Conservation (phyloP, 1,140 invertebrate species). For the Drosophila erecta region DNA sequence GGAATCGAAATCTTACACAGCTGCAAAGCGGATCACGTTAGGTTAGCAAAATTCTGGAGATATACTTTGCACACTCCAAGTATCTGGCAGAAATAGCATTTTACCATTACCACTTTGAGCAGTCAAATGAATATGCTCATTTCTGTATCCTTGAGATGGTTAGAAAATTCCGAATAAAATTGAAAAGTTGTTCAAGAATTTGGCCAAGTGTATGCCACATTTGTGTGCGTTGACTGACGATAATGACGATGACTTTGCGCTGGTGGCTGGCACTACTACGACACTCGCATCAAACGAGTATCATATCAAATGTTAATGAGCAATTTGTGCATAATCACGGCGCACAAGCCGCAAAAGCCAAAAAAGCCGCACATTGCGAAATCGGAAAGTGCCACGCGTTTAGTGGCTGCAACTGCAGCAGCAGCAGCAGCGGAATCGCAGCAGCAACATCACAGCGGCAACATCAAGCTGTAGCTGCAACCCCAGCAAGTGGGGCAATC, state of each 20-base stretch:
- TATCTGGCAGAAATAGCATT: no score
- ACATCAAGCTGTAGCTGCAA: background rate
- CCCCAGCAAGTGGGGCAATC: constrained; percentile 6
- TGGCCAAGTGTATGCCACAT: background rate
- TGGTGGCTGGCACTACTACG: constrained; percentile 7
- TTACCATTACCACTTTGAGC: no score
- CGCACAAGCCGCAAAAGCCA: constrained; percentile 45
- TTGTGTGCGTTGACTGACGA: background rate
- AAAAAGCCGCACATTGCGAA: constrained; percentile 47
- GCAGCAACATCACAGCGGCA: constrained; percentile 3
- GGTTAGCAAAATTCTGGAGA: background rate
- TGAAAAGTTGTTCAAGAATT: background rate
- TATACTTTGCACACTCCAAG: no score
- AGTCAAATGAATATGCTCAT: no score
- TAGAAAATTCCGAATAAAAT: background rate
- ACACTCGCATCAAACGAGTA: constrained; percentile 2
- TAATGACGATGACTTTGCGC: constrained; percentile 26
- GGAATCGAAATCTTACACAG: constrained; percentile 19
- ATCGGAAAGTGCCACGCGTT: constrained; percentile 29
- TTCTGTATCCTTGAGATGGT: background rate
- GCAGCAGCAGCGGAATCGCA: background rate
- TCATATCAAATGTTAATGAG: constrained; percentile 62
- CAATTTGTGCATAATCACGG: constrained; percentile 66
- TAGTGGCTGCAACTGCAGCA: constrained; percentile 5
- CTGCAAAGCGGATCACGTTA: background rate